These are phyloP conservation scores for Drosophila suboccidentalis DNA, from an alignment of 2,888 invertebrate genomes.

Conservation along the genomic window DNA sequence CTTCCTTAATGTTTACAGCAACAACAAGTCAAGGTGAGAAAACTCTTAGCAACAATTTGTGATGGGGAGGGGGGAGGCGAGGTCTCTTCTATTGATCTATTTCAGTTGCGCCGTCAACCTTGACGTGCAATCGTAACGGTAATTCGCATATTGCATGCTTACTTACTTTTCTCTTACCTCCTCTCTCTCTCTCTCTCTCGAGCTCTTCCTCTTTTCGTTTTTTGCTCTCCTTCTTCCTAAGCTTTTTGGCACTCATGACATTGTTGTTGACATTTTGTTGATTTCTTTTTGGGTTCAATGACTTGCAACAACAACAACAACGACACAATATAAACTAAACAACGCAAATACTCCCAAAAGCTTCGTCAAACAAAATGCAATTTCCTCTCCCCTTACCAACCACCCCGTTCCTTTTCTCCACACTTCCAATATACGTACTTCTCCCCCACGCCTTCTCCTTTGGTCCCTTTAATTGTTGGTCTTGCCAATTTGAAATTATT, in stretches of 20 bases:
- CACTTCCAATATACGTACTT: neutral
- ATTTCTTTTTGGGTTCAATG: constrained; percentile 49
- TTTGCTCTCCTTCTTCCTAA: neutral
- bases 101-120: neutral
- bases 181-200: neutral
- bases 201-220: neutral
- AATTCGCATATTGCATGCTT: neutral
- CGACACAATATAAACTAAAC: constrained; percentile 6
- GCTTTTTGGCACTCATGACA: constrained; percentile 26
- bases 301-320: constrained; percentile 31
- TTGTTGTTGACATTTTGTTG: constrained; percentile 25
- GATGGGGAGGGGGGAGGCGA: too few species aligned
- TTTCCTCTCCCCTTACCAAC: neutral
- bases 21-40: neutral
- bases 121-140: constrained; percentile 5
- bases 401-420: neutral
- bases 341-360: constrained; percentile 42
- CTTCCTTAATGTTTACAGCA: constrained; percentile 3
- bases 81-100: neutral
- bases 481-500: constrained; percentile 19
- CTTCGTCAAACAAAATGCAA: constrained; percentile 17
- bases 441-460: neutral
- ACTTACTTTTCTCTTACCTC: neutral
- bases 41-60: neutral
- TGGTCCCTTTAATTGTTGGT: neutral